Evolutionary conservation across 1,140 invertebrate genomes (phyloP).

Genomic region (Lanistes nyassanus): DNA sequence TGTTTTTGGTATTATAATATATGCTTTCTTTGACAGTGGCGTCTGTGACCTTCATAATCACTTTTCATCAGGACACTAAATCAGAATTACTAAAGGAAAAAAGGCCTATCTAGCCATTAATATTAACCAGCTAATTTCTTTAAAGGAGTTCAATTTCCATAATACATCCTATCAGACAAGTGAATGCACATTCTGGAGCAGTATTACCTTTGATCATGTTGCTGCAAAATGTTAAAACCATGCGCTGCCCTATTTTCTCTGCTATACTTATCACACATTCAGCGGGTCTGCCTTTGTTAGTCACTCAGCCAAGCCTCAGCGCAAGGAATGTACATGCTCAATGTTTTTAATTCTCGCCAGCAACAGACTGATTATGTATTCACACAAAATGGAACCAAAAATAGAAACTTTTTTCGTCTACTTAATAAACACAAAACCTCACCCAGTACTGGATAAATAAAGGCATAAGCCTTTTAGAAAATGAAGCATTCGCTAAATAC

Average conservation of each 20-base stretch:
- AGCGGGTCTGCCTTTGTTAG: background rate
- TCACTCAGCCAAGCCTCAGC: background rate
- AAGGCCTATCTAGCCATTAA: background rate
- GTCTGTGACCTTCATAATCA: too few relatives aligned
- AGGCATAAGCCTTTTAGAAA: background rate
- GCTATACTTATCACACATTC: conserved; percentile 7
- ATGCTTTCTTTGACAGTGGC: too few relatives aligned
- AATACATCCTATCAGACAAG: background rate
- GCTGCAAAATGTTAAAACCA: background rate
- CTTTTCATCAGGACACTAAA: background rate
- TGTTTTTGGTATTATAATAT: too few relatives aligned
- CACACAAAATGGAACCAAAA: background rate
- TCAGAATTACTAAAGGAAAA: background rate
- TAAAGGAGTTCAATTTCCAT: background rate
- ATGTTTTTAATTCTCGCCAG: conserved; percentile 2
- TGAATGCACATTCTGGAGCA: background rate
- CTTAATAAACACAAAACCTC: background rate
- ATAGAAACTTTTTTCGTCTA: background rate
- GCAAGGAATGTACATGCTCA: background rate
- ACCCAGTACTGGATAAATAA: background rate
- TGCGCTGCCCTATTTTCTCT: background rate
- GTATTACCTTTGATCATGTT: background rate
- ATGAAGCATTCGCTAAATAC: background rate
- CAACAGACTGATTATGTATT: background rate
- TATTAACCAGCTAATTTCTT: background rate